A percentile compares a stretch with the other conserved stretches of the same genome.
phyloP scores from a whole-genome alignment of 2,113 vertebrate genomes.

The Scortum barcoo region DNA sequence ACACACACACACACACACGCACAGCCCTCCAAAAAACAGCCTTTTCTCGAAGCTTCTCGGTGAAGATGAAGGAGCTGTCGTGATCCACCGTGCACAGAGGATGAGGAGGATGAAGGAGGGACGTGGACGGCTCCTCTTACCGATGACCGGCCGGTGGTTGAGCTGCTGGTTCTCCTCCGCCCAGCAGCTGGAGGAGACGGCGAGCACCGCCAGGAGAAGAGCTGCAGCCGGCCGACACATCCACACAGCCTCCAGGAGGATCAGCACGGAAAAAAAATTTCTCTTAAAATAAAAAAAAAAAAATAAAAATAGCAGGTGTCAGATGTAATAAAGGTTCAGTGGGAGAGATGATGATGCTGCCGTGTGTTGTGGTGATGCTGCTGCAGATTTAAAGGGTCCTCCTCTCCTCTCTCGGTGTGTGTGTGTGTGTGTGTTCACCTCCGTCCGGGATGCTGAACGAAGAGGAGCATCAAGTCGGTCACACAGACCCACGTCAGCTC shows the following conservation, averaged over 20 bases:
- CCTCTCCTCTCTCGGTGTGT: neutral
- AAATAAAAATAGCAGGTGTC: neutral
- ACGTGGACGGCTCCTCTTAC: too few relatives aligned
- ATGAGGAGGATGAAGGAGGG: too few relatives aligned
- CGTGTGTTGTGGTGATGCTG: neutral
- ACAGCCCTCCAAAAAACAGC: neutral
- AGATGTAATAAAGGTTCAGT: too few relatives aligned
- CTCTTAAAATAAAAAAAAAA: too few relatives aligned
- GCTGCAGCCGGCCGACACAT: slow-evolving; percentile 75
- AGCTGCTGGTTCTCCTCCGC: slow-evolving; percentile 48
- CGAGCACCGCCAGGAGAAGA: slow-evolving; percentile 70
- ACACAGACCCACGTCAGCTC: slow-evolving; percentile 18
- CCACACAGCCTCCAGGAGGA: slow-evolving; percentile 15
- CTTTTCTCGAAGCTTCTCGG: slow-evolving; percentile 54
- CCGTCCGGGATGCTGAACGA: neutral
- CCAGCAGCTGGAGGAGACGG: slow-evolving; percentile 58
- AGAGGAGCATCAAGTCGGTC: slow-evolving; percentile 16
- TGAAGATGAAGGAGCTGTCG: slow-evolving; percentile 16
- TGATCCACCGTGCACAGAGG: too few relatives aligned
- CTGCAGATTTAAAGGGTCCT: neutral
- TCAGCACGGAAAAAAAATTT: too few relatives aligned
- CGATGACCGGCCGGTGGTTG: slow-evolving; percentile 81
- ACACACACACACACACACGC: neutral
- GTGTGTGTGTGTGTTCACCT: too few relatives aligned
- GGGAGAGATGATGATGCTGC: neutral